Base-by-base conservation (phyloP, 2,888 invertebrate species). In the Drosophila fungiperda region DNA sequence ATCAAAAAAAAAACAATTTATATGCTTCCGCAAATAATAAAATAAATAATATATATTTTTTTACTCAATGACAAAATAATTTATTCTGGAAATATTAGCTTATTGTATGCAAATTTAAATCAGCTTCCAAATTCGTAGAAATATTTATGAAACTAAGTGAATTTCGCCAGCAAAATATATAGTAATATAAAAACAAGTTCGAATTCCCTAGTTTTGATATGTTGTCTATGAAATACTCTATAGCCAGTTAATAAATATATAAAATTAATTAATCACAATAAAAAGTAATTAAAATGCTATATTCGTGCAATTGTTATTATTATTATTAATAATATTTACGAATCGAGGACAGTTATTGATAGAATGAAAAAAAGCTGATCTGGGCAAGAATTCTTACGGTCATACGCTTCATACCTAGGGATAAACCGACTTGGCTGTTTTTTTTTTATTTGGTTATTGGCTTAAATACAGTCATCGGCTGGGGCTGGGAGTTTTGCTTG, bases 401-500 rank as follows among this genome's bases (percentile, higher is more conserved):
- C 7, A 15, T 20, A 0, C 20, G 45, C 20, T 3, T 45, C 12
- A 45, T 15, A 15, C 20, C 7, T 3, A 1, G 12, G 20, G 20
- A 20, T 7, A 38, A 40, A 40, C 2, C 5, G 40, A 40, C 20
- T 45, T 23, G 15, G 4, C 23, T 45, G 8, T 23, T 23, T 8
- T 15, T 2, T 23, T 23, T 45, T 15, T 3, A 23, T 15, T 8
- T 15, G 4, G 4, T 8, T 45, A 4, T 45, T 12, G 4, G 4
- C 1, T 15, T 15, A 7, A 45, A 23, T 15, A 15, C 15, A 23
- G 4, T 4, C 17, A 36, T 35, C 15, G 4, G 12, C 36, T 32
- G 57, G 26, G 36, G n/a, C 32, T 33, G 61, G 20, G 7, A 38
- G 53, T 36, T 76, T 36, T 26, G 7, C 17, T 54, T 26, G 7